Base-by-base conservation (phyloP, 2,113 vertebrate species). In the Prinia subflava region DNA sequence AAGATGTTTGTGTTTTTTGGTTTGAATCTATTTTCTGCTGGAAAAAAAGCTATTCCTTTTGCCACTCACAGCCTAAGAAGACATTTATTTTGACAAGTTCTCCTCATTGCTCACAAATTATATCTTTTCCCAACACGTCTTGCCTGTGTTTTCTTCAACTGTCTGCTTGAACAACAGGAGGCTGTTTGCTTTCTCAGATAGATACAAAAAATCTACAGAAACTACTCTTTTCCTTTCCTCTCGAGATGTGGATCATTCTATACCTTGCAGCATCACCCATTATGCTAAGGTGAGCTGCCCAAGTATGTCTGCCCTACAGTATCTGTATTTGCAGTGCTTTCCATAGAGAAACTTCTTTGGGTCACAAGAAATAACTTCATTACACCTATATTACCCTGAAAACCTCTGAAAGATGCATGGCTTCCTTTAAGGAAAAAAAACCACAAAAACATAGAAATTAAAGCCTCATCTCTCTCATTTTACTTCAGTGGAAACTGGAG, bases 1-100 rank as follows among this genome's bases (percentile, higher is more conserved):
- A 83, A 85, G 24, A 59, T 44, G n/a, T 68, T 79, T 73, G 7
- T 78, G 56, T 23, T 46, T 89, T 82, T 79, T 73, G 37, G 31
- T 65, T 69, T 59, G 25, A 52, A 95, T 64, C 12, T 11, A 52
- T 77, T 87, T 77, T 60, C 57, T 65, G 30, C 5, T 39, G 55
- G 55, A 67, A 90, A 94, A 75, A 75, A 87, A 86, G 53, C 10
- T 67, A 46, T 50, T 81, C 25, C 30, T 28, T 74, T 77, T 77
- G 55, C 62, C 67, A 93, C 80, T 93, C 84, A 69, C 59, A 86
- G 65, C 13, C 41, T 56, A 87, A 59, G 42, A 92, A 90, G 44
- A 67, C 11, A 89, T 19, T 81, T 62, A 83, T 93, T 94, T 83
- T 90, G 64, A 83, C 60, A 92, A 89, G 56, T 81, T 94, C 76